phyloP scores from a whole-genome alignment of 23 tunicate species.

The Pegea sp. region DNA sequence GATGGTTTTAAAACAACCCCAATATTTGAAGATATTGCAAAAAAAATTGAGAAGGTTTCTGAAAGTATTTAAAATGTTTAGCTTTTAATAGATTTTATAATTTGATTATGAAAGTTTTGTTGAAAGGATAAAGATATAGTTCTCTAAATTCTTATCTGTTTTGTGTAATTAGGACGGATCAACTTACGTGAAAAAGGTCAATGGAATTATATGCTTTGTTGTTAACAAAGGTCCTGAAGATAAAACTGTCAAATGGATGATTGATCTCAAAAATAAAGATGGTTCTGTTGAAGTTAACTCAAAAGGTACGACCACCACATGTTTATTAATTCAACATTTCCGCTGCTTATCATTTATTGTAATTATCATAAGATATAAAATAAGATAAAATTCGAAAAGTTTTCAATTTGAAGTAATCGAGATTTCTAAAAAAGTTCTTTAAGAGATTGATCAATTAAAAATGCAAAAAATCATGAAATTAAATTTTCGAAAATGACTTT shows the following conservation, averaged over 20 bases:
- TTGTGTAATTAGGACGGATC: slow-evolving; percentile 30
- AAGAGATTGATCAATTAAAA: too few relatives aligned
- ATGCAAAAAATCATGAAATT: too few relatives aligned
- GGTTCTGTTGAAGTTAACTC: slow-evolving; percentile 68
- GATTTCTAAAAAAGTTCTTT: too few relatives aligned
- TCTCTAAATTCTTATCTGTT: not conserved
- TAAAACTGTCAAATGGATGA: slow-evolving; percentile 37
- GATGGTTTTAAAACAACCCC: slow-evolving; percentile 90
- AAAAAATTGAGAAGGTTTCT: slow-evolving; percentile 10
- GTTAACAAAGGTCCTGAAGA: slow-evolving; percentile 46
- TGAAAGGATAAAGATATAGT: not conserved
- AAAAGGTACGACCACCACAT: slow-evolving; percentile 32
- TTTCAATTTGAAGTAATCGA: too few relatives aligned
- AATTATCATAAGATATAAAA: not conserved
- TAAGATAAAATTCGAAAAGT: not conserved
- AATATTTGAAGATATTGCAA: slow-evolving; percentile 24
- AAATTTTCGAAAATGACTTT: too few relatives aligned
- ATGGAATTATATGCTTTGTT: slow-evolving; percentile 49
- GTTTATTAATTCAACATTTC: too few relatives aligned
- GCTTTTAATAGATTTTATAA: not conserved
- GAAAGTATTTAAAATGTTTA: not conserved
- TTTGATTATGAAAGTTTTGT: not conserved
- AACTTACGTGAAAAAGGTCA: slow-evolving; percentile 52
- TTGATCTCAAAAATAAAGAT: slow-evolving; percentile 37
- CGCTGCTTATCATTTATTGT: too few relatives aligned